Percentiles rank a stretch among this genome's conserved stretches.
phyloP scores from a whole-genome alignment of 2,888 invertebrate genomes.

The Oligia strigilis region DNA sequence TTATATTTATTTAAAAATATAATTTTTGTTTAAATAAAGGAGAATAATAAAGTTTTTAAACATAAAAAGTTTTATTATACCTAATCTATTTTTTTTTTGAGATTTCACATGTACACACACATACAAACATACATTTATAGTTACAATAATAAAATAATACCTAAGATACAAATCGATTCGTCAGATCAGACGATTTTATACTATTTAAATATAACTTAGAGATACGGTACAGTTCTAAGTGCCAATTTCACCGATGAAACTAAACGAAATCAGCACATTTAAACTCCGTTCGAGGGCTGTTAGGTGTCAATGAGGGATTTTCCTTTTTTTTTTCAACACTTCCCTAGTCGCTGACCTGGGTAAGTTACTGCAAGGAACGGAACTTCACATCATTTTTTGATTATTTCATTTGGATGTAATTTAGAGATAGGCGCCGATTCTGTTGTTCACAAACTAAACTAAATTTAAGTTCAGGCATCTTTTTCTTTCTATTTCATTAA shows the following conservation, averaged over 20 bases:
- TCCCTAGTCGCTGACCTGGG: no score
- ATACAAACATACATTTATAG: slow-evolving; percentile 13
- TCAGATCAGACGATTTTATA: slow-evolving; percentile 9
- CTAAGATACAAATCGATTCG: neutral
- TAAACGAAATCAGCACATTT: neutral
- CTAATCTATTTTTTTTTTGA: slow-evolving; percentile 44
- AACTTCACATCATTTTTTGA: no score
- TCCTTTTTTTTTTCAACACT: no score
- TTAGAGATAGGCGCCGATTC: no score
- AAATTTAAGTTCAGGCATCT: no score
- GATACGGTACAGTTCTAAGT: neutral
- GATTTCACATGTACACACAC: slow-evolving; percentile 39
- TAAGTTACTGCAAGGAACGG: no score
- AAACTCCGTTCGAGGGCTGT: neutral
- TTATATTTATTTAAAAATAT: no score
- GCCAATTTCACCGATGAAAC: neutral
- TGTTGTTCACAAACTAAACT: no score
- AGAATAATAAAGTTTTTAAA: slow-evolving; percentile 20
- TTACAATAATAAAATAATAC: slow-evolving; percentile 3
- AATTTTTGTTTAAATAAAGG: no score
- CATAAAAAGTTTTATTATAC: slow-evolving; percentile 44
- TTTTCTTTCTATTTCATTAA: no score
- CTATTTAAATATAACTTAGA: slow-evolving; percentile 26
- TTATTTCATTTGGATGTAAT: no score
- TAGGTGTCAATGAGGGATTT: neutral